These are phyloP conservation scores for Stenodema calcarata DNA, from an alignment of 2,888 invertebrate genomes.

Conservation along the genomic window DNA sequence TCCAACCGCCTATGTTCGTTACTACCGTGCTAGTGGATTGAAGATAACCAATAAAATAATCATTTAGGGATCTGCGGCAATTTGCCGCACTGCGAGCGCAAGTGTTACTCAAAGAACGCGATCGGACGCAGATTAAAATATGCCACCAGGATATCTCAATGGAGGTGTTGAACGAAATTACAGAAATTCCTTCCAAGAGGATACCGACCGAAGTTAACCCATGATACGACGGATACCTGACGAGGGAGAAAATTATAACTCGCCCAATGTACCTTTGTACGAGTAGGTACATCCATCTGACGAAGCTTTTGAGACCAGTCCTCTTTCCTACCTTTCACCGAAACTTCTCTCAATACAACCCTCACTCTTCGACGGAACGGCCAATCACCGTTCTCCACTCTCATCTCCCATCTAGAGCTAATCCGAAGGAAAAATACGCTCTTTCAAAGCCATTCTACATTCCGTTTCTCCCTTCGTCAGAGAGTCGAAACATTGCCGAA, in stretches of 20 bases:
- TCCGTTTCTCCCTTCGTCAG: neutral
- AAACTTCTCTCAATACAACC: neutral
- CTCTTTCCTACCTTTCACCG: neutral
- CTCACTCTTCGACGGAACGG: neutral
- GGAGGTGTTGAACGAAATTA: neutral
- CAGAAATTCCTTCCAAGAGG: neutral
- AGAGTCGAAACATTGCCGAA: neutral
- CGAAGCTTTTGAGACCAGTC: neutral
- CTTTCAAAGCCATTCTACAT: neutral
- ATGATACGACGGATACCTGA: neutral
- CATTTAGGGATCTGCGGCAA: too few species aligned
- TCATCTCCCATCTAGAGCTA: neutral
- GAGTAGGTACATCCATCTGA: too few species aligned
- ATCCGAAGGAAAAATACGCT: neutral
- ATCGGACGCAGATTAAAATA: too few species aligned
- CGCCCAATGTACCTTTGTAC: neutral
- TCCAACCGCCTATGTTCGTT: too few species aligned
- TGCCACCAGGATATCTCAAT: too few species aligned
- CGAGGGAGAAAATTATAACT: neutral
- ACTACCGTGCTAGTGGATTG: too few species aligned
- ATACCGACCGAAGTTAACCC: neutral
- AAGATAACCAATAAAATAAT: too few species aligned
- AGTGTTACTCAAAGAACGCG: too few species aligned
- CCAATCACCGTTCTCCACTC: neutral
- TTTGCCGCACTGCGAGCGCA: too few species aligned